Base-by-base conservation (phyloP, 2,888 invertebrate genomes). In the Chirona hameri region DNA sequence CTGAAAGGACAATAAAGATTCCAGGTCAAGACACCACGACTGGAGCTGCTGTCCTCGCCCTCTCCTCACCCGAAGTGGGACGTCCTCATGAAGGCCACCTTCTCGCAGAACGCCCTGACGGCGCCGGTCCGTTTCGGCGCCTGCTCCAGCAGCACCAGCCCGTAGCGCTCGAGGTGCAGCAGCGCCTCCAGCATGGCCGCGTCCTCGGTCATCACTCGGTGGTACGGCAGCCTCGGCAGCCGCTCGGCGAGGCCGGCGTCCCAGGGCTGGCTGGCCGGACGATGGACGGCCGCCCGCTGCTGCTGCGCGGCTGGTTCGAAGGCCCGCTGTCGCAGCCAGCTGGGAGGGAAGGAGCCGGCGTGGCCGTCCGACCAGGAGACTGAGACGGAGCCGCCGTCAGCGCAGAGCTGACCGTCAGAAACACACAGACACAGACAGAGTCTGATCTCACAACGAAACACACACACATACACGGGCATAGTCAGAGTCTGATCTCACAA, bases 61-160 rank as follows among this genome's bases (percentile, higher is more conserved):
- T 4, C 57, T 46, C n/a, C 52, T 46, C 29, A 55, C 76, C 48
- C 79, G 79, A 82, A 69, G 29, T 93, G 93, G 21, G 93, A 94
- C 85, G 90, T 90, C 83, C 91, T 91, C 60, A 92, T 91, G 86
- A 93, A 93, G 39, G 92, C 93, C 83, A 94, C 91, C 85, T 91
- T 90, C 12, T 91, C 89, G 0, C 91, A 91, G 72, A 94, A 87
- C 81, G 88, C 88, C 79, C 91, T 89, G n/a, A 91, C 88, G 46
- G 92, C 91, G 0, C 89, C 89, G 79, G 90, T 89, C 9, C 90
- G 88, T 81, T 89, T 84, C 0, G 93, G 92, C 0, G 92, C 90
- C 82, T 91, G 90, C 85, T 90, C 88, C 21, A 94, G 89, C 76
- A 93, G 87, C 0, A 91, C 91, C 0, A 93, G 91, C 27, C 94